phyloP scores from a whole-genome alignment of 2,888 invertebrate genomes.

The Glaucopsyche alexis region DNA sequence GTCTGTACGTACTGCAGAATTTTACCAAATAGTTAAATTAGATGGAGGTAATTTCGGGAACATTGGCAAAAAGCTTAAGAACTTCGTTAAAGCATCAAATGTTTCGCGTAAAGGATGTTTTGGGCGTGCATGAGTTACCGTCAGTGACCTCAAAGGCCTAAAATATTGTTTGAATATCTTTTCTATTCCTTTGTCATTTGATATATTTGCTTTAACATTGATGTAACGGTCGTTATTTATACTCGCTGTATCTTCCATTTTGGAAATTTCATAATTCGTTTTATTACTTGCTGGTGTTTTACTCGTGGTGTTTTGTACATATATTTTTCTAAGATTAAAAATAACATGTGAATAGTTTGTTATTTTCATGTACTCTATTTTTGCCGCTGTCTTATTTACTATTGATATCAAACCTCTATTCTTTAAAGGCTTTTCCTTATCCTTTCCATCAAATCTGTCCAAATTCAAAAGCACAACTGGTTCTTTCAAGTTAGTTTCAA shows the following conservation, averaged over 20 bases:
- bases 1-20: neutral
- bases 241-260: neutral
- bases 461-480: neutral
- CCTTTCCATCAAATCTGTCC: neutral
- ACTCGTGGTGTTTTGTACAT: neutral
- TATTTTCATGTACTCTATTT: neutral
- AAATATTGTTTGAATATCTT: neutral
- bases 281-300: neutral
- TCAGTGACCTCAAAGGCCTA: slow-evolving; percentile 37
- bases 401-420: neutral
- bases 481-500: neutral
- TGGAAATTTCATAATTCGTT: neutral
- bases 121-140: slow-evolving; percentile 34
- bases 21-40: slow-evolving; percentile 18
- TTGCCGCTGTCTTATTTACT: neutral
- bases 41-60: slow-evolving; percentile 50
- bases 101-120: slow-evolving; percentile 37
- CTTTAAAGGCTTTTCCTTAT: neutral
- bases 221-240: neutral
- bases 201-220: neutral
- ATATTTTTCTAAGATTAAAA: neutral
- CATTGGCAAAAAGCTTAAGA: slow-evolving; percentile 53
- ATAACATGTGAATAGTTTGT: neutral
- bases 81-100: slow-evolving; percentile 44
- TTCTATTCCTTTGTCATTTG: slow-evolving; percentile 12